These are phyloP conservation scores for Calypte anna DNA, from an alignment of 2,113 vertebrate genomes.

Conservation along the genomic window DNA sequence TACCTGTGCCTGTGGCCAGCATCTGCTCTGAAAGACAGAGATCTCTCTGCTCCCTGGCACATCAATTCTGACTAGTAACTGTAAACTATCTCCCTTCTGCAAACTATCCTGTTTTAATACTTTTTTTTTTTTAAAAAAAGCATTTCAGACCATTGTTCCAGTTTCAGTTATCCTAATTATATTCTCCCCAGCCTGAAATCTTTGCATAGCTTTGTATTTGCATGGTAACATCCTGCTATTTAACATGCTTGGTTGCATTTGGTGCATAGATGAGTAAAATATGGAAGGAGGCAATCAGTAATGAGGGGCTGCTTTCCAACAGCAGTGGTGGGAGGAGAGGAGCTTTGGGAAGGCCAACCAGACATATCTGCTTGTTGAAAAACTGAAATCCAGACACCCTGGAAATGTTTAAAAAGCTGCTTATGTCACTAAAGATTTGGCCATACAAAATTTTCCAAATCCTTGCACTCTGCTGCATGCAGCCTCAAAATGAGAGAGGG, in stretches of 20 bases:
- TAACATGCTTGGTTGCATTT: not conserved
- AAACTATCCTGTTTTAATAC: not conserved
- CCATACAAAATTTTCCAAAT: not conserved
- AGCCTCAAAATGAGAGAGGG: not conserved
- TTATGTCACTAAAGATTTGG: not conserved
- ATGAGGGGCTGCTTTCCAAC: not conserved
- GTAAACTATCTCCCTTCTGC: not conserved
- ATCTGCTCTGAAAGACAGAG: not conserved
- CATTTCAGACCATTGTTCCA: not conserved
- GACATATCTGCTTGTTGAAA: slow-evolving; percentile 32
- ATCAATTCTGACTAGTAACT: not conserved
- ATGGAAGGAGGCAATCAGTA: not conserved
- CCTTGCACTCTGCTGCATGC: not conserved
- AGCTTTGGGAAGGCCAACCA: not conserved
- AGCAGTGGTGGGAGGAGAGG: not conserved
- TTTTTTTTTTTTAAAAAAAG: not conserved
- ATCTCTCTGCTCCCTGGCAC: not conserved
- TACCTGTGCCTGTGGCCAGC: not conserved
- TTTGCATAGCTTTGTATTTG: slow-evolving; percentile 14
- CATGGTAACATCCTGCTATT: not conserved
- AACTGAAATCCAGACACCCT: not conserved
- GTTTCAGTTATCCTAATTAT: not conserved
- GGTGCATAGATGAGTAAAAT: not conserved
- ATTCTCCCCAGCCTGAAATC: not conserved
- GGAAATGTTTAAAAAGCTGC: not conserved